Base-by-base conservation (phyloP, 2,797 vertebrate species). In the Muraenolepis orangiensis region DNA sequence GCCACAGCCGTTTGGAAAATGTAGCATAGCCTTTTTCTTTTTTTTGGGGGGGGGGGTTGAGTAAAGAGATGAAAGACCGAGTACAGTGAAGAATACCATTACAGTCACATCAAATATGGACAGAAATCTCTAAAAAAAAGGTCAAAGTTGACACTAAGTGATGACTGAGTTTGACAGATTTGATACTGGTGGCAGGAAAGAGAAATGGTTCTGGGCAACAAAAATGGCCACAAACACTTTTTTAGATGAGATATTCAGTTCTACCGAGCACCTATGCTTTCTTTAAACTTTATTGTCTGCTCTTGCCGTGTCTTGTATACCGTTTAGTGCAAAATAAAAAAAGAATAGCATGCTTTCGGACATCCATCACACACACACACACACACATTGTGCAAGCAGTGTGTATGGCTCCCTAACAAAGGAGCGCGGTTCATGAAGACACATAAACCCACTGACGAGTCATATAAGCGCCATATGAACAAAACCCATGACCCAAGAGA, bases 261-360 rank as follows among this genome's bases (percentile, higher is more conserved):
- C 71, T 31, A 83, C 73, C 66, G 71, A 77, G 66, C 66, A 67
- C 66, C 66, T 18, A 69, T 68, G 72, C n/a, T 18, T 75, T 42
- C 70, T 38, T 76, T n/a, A n/a, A n/a, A n/a, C n/a, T 70, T 70
- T 69, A 66, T 77, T 86, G 77, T 6, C 34, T 70, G 69, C 34
- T 36, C 69, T 38, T 40, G 32, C 40, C 40, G 69, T 38, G 32
- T 74, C 80, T 78, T 42, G 72, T 85, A 76, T 85, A 74, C 68
- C 78, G 70, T 81, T 78, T 82, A 88, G 83, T 88, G 87, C 84
- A 90, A 89, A 83, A 87, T 79, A 46, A 80, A 87, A 71, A 79
- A 82, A 86, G 70, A 79, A 73, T n/a, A 76, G 46, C 34, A 73
- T 72, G 75, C 73, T 69, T 81, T 76, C 78, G 77, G 73, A 85